Evolutionary conservation across 1,140 invertebrate species (phyloP), one percentile per base, ranked within the genome.

Genomic region (Apocrypta bakeri): DNA sequence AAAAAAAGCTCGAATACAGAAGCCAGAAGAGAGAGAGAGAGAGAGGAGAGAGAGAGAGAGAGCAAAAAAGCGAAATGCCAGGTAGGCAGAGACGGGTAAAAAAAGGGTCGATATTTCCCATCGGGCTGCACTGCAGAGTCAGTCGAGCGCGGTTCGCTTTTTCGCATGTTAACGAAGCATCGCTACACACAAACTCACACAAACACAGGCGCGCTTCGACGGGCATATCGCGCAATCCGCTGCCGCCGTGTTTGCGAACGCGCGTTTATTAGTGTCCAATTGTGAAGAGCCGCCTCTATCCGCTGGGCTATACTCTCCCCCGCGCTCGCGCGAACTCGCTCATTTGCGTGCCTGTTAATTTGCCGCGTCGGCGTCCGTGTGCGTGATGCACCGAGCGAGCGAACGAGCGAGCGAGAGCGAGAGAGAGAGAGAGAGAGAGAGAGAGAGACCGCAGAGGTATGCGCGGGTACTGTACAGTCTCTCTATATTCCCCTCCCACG

Each of bases 311-410:
- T 68, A 68, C 85, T 85, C 85, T 87, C 88, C 0, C 48, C 17
- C 48, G 87, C 87, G 86, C 86, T 87, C 87, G 89, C 89, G 89
- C 88, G 89, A 90, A 91, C 88, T 90, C 88, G 90, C 89, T 90
- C 90, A 91, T 91, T 91, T 91, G 90, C 89, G 90, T 90, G 89
- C 80, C 89, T 89, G 90, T 91, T 91, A 91, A 91, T 91, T 91
- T 90, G 89, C 88, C 86, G 84, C 86, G 87, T 89, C 84, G 73
- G 79, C 42, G 75, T 48, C 25, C 64, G 64, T 25, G 21, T 77
- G 69, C 81, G 79, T 73, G 69, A 78, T 72, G 83, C 48, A 14
- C 78, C 81, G 83, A 83, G 81, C 87, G 87, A 89, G 87, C n/a
- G n/a, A n/a, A n/a, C n/a, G n/a, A n/a, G n/a, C n/a, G n/a, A n/a